A percentile compares a stretch with the other conserved stretches of the same genome.
Evolutionary conservation across 2,797 vertebrate species (phyloP).

Genomic region (Anabas testudineus): DNA sequence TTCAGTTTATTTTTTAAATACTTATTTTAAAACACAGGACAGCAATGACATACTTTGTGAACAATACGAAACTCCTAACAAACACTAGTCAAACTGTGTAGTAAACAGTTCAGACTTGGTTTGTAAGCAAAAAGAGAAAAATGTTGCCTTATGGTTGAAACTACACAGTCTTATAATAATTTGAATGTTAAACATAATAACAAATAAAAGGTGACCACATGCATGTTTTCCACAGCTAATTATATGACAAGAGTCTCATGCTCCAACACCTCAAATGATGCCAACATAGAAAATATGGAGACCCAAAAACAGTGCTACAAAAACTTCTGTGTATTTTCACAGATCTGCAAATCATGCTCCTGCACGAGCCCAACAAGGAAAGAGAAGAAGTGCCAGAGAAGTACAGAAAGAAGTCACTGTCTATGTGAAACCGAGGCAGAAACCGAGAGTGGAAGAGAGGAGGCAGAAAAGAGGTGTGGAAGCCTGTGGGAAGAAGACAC

Average conservation of each 20-base stretch:
- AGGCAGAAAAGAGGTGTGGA: slow-evolving; percentile 50
- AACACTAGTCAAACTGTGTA: too few relatives aligned
- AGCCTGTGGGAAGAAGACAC: slow-evolving; percentile 63
- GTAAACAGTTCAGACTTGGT: too few relatives aligned
- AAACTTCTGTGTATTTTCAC: background rate
- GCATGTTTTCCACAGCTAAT: too few relatives aligned
- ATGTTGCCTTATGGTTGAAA: too few relatives aligned
- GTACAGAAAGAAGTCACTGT: slow-evolving; percentile 4
- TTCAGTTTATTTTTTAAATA: too few relatives aligned
- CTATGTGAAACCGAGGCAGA: slow-evolving; percentile 12
- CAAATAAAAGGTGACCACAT: too few relatives aligned
- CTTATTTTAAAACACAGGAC: too few relatives aligned
- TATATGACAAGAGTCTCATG: background rate
- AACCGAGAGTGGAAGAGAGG: slow-evolving; percentile 36
- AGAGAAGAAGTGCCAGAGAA: slow-evolving; percentile 9
- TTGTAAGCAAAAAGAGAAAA: too few relatives aligned
- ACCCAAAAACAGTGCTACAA: background rate
- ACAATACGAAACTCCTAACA: too few relatives aligned
- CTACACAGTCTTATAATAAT: background rate
- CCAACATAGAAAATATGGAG: background rate
- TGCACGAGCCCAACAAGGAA: slow-evolving; percentile 9
- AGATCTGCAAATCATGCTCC: slow-evolving; percentile 1
- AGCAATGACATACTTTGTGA: too few relatives aligned
- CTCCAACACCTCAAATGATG: background rate
- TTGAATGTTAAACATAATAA: background rate